Percentiles rank a stretch among this genome's conserved stretches.
Evolutionary conservation across 2,888 invertebrate species (phyloP).

Genomic region (Pristionchus mayeri): DNA sequence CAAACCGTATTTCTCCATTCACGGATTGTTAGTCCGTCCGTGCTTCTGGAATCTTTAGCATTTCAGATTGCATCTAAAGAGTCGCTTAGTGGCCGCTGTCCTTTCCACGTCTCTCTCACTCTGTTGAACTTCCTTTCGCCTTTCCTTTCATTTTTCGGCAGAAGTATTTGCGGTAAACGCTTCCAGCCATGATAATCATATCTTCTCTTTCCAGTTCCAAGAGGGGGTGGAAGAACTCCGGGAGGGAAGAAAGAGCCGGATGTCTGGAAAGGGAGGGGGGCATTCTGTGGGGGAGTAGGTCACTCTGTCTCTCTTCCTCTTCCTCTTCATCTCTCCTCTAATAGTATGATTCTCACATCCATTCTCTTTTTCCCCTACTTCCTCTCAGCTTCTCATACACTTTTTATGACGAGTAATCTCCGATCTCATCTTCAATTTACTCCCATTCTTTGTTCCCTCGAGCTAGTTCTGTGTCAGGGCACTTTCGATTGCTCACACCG

Average conservation of each 20-base stretch:
- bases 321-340: not conserved
- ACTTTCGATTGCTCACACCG: too few relatives aligned
- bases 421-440: not conserved
- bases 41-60: not conserved
- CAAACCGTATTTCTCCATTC: slow-evolving; percentile 10
- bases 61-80: not conserved
- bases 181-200: slow-evolving; percentile 6
- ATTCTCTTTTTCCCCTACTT: not conserved
- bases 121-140: not conserved
- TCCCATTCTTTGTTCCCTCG: not conserved
- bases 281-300: not conserved
- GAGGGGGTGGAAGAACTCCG: not conserved
- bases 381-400: not conserved
- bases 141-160: not conserved
- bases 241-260: too few relatives aligned
- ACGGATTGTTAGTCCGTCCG: not conserved
- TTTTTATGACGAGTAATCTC: not conserved
- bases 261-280: not conserved
- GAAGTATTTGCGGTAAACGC: not conserved
- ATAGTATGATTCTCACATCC: slow-evolving; percentile 9
- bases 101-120: too few relatives aligned
- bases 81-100: not conserved
- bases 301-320: not conserved
- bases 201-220: not conserved
- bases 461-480: too few relatives aligned